These are phyloP conservation scores for Pogonocichla stellata DNA, from an alignment of 2,113 vertebrate genomes.

Conservation along the genomic window DNA sequence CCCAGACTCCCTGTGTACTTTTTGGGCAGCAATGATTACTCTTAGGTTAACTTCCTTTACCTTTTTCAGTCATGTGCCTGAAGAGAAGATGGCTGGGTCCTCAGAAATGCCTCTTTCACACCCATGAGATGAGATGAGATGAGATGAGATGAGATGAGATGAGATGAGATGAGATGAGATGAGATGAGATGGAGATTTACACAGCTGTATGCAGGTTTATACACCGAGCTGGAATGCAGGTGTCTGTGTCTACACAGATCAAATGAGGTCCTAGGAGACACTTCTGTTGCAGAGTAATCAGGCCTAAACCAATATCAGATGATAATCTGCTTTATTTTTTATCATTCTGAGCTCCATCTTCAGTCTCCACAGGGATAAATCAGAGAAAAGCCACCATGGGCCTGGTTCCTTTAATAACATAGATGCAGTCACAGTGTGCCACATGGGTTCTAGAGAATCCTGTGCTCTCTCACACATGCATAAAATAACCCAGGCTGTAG, in stretches of 20 bases:
- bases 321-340: neutral
- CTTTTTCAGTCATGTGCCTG: neutral
- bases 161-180: neutral
- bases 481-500: neutral
- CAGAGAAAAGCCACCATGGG: neutral
- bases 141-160: neutral
- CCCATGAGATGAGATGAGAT: neutral
- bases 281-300: neutral
- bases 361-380: neutral
- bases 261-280: neutral
- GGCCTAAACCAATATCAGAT: neutral
- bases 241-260: neutral
- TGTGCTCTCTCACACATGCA: neutral
- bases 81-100: neutral
- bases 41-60: neutral
- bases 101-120: neutral
- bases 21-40: neutral
- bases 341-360: neutral
- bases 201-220: neutral
- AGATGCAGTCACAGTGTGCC: rapidly evolving
- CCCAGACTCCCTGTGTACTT: neutral
- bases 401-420: neutral
- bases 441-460: rapidly evolving
- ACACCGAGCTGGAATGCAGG: neutral
- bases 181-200: neutral